phyloP scores from a whole-genome alignment of 1,140 invertebrate genomes.

The Choristoneura fumiferana region DNA sequence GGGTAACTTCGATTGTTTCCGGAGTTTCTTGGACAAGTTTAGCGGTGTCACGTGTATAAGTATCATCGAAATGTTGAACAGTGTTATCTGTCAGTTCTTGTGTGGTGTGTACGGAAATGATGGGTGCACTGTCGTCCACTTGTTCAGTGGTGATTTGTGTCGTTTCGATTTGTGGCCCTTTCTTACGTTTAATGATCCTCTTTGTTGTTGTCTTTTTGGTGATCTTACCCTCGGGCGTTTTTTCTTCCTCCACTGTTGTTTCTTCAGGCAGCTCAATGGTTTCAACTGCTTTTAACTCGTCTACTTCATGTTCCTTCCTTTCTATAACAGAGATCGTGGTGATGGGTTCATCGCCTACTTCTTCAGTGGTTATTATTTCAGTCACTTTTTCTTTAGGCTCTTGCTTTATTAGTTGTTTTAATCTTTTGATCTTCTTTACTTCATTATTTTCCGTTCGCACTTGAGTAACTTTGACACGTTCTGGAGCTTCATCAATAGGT shows the following conservation, averaged over 20 bases:
- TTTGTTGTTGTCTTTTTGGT: too few relatives aligned
- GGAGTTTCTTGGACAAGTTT: constrained; percentile 57
- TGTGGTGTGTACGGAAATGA: too few relatives aligned
- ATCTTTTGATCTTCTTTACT: constrained; percentile 35
- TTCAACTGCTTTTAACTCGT: too few relatives aligned
- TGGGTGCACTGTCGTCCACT: too few relatives aligned
- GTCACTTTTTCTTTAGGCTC: constrained; percentile 45
- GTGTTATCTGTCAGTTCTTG: too few relatives aligned
- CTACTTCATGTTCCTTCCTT: constrained; percentile 36
- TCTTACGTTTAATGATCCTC: too few relatives aligned
- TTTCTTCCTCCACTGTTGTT: too few relatives aligned
- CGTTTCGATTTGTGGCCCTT: too few relatives aligned
- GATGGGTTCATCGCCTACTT: constrained; percentile 67
- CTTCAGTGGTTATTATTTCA: constrained; percentile 75
- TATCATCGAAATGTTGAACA: too few relatives aligned
- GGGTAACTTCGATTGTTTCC: constrained; percentile 37
- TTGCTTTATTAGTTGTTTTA: constrained; percentile 36
- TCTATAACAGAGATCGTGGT: constrained; percentile 41
- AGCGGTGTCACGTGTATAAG: constrained; percentile 39
- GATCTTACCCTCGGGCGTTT: too few relatives aligned
- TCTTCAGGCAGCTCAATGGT: too few relatives aligned
- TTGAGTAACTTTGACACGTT: constrained; percentile 43
- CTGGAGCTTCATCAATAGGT: constrained; percentile 26
- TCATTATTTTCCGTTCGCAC: constrained; percentile 44
- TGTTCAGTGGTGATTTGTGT: too few relatives aligned